phyloP scores from a whole-genome alignment of 2,797 vertebrate genomes.

The Chaenodraco wilsoni region DNA sequence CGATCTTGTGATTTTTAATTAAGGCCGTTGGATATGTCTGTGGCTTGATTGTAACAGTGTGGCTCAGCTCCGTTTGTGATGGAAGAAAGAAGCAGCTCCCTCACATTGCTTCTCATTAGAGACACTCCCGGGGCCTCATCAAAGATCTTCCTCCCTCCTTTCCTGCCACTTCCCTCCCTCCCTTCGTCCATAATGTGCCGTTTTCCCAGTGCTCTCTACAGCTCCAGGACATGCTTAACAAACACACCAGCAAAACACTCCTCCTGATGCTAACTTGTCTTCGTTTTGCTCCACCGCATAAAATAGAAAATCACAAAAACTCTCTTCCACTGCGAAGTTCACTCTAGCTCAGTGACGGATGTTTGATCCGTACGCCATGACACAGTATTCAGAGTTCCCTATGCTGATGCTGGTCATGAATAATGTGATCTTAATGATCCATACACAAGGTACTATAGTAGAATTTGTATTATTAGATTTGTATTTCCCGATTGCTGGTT shows the following conservation, averaged over 20 bases:
- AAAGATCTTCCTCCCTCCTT: slow-evolving; percentile 70
- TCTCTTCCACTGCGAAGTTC: slow-evolving; percentile 45
- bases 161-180: slow-evolving; percentile 69
- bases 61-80: slow-evolving; percentile 61
- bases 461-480: too few relatives aligned
- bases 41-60: slow-evolving; percentile 74
- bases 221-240: slow-evolving; percentile 78
- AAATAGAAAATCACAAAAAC: slow-evolving; percentile 37
- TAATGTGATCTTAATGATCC: background rate
- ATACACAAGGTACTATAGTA: background rate
- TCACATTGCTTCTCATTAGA: slow-evolving; percentile 79
- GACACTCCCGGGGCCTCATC: slow-evolving; percentile 81
- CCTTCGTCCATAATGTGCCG: slow-evolving; percentile 70
- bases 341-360: slow-evolving; percentile 33
- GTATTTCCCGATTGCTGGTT: too few relatives aligned
- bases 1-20: slow-evolving; percentile 81
- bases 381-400: slow-evolving; percentile 14
- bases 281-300: slow-evolving; percentile 57
- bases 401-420: slow-evolving; percentile 22
- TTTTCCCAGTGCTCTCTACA: slow-evolving; percentile 77
- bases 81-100: slow-evolving; percentile 65
- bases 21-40: slow-evolving; percentile 77
- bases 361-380: slow-evolving; percentile 47
- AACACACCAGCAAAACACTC: slow-evolving; percentile 76
- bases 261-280: slow-evolving; percentile 68